A percentile compares a stretch with the other conserved stretches of the same genome.
These are phyloP conservation scores for Bothrops alternatus DNA, from an alignment of 2,797 vertebrate species.

Conservation along the genomic window DNA sequence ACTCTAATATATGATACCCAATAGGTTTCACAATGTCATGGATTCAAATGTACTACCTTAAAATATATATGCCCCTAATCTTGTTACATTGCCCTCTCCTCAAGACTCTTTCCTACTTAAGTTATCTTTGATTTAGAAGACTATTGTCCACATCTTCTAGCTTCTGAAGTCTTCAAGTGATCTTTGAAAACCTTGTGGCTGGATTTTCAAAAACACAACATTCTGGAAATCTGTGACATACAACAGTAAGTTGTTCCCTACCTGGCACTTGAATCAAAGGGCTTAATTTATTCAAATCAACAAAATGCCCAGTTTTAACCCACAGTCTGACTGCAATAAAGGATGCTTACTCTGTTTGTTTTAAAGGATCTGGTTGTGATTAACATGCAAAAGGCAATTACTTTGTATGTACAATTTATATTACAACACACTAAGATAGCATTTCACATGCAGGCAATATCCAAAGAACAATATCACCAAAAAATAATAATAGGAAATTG, in stretches of 20 bases:
- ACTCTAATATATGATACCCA: neutral
- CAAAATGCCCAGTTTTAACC: neutral
- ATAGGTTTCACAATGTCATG: neutral
- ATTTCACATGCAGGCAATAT: neutral
- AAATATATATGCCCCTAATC: neutral
- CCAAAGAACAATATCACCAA: neutral
- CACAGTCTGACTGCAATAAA: neutral
- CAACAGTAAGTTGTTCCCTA: neutral
- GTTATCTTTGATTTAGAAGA: neutral
- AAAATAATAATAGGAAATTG: neutral
- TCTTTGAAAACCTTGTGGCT: neutral
- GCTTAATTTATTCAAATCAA: neutral
- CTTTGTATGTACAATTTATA: too few species aligned
- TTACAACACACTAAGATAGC: neutral
- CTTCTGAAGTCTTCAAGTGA: neutral
- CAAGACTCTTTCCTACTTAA: neutral
- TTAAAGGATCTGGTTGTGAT: too few species aligned
- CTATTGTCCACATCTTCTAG: neutral
- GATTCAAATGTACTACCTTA: neutral
- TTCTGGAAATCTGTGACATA: neutral
- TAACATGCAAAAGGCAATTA: too few species aligned
- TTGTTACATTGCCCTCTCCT: neutral
- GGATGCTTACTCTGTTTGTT: too few species aligned
- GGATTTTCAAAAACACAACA: neutral
- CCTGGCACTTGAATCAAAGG: neutral